Base-by-base conservation (phyloP, 23 tunicate species). In the Trididemnum miniatum region DNA sequence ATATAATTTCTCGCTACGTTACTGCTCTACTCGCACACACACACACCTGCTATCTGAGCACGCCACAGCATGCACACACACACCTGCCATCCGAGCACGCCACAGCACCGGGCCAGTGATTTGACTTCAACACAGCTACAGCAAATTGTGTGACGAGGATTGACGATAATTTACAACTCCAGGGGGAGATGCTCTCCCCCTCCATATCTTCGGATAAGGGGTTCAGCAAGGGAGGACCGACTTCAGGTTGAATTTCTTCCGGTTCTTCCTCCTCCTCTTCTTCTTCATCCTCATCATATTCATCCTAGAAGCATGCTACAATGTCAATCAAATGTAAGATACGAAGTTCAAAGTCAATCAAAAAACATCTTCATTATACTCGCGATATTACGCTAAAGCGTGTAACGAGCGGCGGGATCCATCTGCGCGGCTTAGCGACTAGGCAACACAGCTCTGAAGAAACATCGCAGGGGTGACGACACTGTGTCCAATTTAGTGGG, bases 241-340 rank as follows among this genome's bases (percentile, higher is more conserved):
- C 80, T 59, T 91, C 97, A 2, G 97, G 97, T 64, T 86, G 91
- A 51, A 86, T 84, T 35, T 91, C 97, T 39, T 91, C 97, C 0
- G 89, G 84, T 59, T 85, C 84, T 59, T 91, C 97, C 57, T 83
- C 51, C 72, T 86, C 91, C 54, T 91, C 97, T 64, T 91, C 97
- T 51, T 91, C 97, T 44, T 91, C 91, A 63, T 91, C 97, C n/a
- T 91, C 97, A 30, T 86, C 97, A 33, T 69, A 80, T 24, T 89
- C 94, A 24, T 89, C 94, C 71, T 89, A 32, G 18, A 18, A 18
- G 20, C 20, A 51, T 18, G 20, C 18, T 51, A 20, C 20, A 18
- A 51, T 18, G n/a, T n/a, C n/a, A n/a, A n/a, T n/a, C n/a, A n/a
- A n/a, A n/a, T 51, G 18, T 18, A 18, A n/a, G n/a, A n/a, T n/a